These are phyloP conservation scores for Acipenser transmontanus DNA, from an alignment of 2,797 vertebrate genomes.

Conservation along the genomic window DNA sequence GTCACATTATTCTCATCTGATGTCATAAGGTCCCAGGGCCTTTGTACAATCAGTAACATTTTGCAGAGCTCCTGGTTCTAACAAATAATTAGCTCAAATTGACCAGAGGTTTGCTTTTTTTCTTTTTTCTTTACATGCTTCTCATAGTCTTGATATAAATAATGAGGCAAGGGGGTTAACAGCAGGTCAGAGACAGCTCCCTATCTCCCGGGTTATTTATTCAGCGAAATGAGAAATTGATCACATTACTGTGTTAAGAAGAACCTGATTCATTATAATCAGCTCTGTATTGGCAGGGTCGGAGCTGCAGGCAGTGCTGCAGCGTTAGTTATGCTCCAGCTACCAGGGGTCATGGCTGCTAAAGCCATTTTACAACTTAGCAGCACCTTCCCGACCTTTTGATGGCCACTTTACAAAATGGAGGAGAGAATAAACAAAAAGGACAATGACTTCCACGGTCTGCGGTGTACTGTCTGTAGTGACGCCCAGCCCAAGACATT, in stretches of 20 bases:
- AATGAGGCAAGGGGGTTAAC: conserved; percentile 83
- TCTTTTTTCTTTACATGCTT: conserved; percentile 50
- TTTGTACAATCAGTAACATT: conserved; percentile 75
- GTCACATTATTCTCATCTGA: conserved; percentile 47
- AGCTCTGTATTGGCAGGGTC: conserved; percentile 88
- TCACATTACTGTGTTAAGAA: conserved; percentile 95
- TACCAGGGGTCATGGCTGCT: conserved; percentile 67
- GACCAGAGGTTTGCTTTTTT: conserved; percentile 55
- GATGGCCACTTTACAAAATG: conserved; percentile 58
- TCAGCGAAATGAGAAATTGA: conserved; percentile 98
- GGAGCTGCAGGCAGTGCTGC: conserved; percentile 75
- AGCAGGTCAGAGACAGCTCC: conserved; percentile 77
- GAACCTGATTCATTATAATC: conserved; percentile 98
- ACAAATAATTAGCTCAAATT: conserved; percentile 84
- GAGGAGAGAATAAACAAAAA: conserved; percentile 17
- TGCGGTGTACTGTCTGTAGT: no score
- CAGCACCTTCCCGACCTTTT: conserved; percentile 81
- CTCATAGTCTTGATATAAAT: conserved; percentile 84
- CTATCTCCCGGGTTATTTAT: conserved; percentile 94
- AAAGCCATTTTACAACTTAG: conserved; percentile 88
- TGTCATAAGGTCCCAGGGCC: conserved; percentile 65
- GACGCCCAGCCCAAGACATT: no score
- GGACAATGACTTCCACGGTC: no score
- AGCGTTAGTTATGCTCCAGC: conserved; percentile 86
- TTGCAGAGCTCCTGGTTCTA: conserved; percentile 62